Base-by-base conservation (phyloP, 1,140 invertebrate species). In the Potamilus streckersoni region DNA sequence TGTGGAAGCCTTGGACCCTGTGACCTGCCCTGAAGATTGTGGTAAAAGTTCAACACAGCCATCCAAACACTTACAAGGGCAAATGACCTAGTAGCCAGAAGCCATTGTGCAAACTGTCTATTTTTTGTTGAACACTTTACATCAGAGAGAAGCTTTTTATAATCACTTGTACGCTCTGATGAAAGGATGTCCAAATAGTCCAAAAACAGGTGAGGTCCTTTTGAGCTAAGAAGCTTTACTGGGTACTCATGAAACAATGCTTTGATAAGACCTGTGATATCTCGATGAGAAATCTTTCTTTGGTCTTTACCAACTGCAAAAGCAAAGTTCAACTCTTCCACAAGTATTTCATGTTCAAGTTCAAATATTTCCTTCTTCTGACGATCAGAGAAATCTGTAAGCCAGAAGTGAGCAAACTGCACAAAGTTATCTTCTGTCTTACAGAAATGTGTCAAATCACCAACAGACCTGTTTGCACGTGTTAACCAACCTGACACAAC, bases 191-290 rank as follows among this genome's bases (percentile, higher is more conserved):
- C 88, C 55, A 90, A 77, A 77, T 88, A 85, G 72, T 90, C 84
- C 11, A 90, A 78, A 74, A 90, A 88, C 57, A 89, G 60, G 68
- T 87, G 79, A 27, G 82, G 67, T 19, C 88, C 89, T 67, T 82
- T 83, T 11, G 82, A 78, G 76, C 85, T 85, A 14, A 86, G 67
- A 16, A 90, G 60, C 76, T 84, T 85, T 6, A 69, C 70, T 23
- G 89, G 89, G 77, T 89, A 90, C 78, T 90, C 89, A 69, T 86
- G 78, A 68, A 88, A 87, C n/a, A 89, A 76, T 64, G 87, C 88
- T 64, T 75, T 74, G 64, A 87, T 77, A 19, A 90, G 76, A 61
- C 86, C 73, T 49, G 80, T 64, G 16, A 89, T 74, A 68, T 89
- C 87, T 49, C 76, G 72, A 8, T 84, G 76, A 55, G 77, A 74